Base-by-base conservation (phyloP, 2,113 vertebrate species). In the Pedetes capensis region DNA sequence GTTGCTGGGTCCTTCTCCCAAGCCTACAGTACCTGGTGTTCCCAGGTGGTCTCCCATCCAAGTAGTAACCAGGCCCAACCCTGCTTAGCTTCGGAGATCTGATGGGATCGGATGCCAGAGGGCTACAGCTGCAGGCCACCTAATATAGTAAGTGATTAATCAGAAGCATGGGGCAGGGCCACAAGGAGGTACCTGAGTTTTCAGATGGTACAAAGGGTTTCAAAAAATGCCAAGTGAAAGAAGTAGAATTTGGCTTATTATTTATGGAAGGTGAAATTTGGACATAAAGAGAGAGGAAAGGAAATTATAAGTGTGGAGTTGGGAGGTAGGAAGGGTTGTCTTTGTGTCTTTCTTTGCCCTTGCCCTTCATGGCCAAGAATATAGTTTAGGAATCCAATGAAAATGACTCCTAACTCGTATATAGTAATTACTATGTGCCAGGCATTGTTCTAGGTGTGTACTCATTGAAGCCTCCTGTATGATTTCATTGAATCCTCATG, bases 251-350 rank as follows among this genome's bases (percentile, higher is more conserved):
- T 78, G 42, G 37, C 23, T 42, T 37, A 16, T 51, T 8, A 85
- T 42, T 74, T 34, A 78, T 42, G 64, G 72, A 8, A 55, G 25
- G 17, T 80, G 22, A n/a, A 1, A 72, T 91, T n/a, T n/a, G 22
- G 29, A 59, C 34, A 42, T 34, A 3, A 44, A 87, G 49, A 87
- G 10, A 86, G 4, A 34, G 49, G 5, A 57, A 10, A 17, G 11
- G 23, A 49, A 90, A 83, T n/a, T 49, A n/a, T 25, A 29, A 64
- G 17, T 25, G 4, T 49, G 13, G 32, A 3, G 22, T 63, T 18
- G 27, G 3, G 4, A n/a, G 20, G 8, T 34, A 20, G 13, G 8
- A 2, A 66, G 10, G 53, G 12, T 2, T 57, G 2, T 44, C 42
- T 63, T 20, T 49, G 6, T 81, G 14, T 55, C 34, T 57, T 94